These are phyloP conservation scores for Trichopoda pennipes DNA, from an alignment of 2,888 invertebrate species.

Conservation along the genomic window DNA sequence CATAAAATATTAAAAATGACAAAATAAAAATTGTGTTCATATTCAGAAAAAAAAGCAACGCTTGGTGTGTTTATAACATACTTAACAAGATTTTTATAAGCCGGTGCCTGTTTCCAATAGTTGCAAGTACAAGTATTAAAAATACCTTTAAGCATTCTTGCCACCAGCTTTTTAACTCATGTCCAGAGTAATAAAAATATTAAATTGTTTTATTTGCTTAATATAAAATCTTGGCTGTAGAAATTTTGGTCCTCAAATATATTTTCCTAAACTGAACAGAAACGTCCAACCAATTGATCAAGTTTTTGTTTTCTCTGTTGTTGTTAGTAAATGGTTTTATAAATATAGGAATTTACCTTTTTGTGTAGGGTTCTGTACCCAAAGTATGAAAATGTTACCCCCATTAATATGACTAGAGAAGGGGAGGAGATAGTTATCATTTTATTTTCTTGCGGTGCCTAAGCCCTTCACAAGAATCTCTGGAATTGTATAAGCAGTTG, in stretches of 20 bases:
- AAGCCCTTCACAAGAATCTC: no score
- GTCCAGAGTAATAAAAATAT: constrained; percentile 24
- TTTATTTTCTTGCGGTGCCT: no score
- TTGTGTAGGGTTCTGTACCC: no score
- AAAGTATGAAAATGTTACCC: no score
- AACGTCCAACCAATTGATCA: no score
- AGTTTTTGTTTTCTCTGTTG: no score
- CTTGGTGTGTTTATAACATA: constrained; percentile 33
- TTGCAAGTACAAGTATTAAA: constrained; percentile 7
- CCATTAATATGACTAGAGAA: no score
- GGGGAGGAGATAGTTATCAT: no score
- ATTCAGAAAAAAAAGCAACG: constrained; percentile 23
- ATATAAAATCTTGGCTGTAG: not conserved
- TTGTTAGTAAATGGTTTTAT: no score
- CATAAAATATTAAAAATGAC: constrained; percentile 42
- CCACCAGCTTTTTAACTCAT: not conserved
- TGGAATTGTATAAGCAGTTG: no score
- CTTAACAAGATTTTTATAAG: constrained; percentile 22
- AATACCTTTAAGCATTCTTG: constrained; percentile 21
- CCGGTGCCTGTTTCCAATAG: constrained; percentile 13
- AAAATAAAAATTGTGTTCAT: constrained; percentile 13
- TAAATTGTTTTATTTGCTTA: not conserved
- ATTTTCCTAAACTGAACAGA: no score
- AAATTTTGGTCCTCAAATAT: not conserved
- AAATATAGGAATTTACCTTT: not conserved